Percentiles rank a stretch among this genome's conserved stretches.
Conservation (phyloP, 1,140 invertebrate species). For the Bombus waltoni region DNA sequence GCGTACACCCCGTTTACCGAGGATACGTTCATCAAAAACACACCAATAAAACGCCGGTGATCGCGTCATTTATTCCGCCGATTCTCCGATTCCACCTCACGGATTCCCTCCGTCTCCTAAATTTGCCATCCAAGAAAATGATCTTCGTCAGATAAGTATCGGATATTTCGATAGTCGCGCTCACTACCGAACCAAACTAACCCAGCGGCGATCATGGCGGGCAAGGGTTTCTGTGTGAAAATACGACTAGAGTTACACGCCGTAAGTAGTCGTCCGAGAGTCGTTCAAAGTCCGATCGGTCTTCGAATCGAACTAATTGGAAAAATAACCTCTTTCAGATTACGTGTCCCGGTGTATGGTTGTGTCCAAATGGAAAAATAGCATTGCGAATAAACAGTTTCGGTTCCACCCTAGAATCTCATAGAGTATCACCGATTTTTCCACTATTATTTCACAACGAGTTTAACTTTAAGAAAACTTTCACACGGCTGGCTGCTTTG, state of each 20-base stretch:
- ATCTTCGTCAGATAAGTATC: not conserved
- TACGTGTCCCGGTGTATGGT: conserved; percentile 89
- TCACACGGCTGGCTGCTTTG: conserved; percentile 82
- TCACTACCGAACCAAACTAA: not conserved
- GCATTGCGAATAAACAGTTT: conserved; percentile 85
- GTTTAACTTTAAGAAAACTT: conserved; percentile 86
- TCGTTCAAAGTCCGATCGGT: not conserved
- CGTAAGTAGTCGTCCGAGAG: conserved; percentile 66
- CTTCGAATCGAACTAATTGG: not conserved
- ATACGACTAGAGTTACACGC: conserved; percentile 79
- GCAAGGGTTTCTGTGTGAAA: conserved; percentile 79
- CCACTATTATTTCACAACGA: conserved; percentile 86
- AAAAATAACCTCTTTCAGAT: conserved; percentile 81
- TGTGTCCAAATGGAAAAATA: conserved; percentile 88
- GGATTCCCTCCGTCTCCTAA: not conserved
- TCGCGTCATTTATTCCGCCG: not conserved
- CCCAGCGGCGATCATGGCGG: conserved; percentile 67
- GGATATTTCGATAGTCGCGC: not conserved
- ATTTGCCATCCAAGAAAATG: not conserved
- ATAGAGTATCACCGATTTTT: conserved; percentile 84
- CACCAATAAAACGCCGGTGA: not conserved
- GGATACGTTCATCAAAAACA: not conserved
- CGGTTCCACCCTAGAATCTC: conserved; percentile 85
- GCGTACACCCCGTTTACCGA: not conserved
- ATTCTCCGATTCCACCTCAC: not conserved